A percentile compares a stretch with the other conserved stretches of the same genome.
Evolutionary conservation across 1,140 invertebrate species (phyloP).

Genomic region (Rhysida immarginata): DNA sequence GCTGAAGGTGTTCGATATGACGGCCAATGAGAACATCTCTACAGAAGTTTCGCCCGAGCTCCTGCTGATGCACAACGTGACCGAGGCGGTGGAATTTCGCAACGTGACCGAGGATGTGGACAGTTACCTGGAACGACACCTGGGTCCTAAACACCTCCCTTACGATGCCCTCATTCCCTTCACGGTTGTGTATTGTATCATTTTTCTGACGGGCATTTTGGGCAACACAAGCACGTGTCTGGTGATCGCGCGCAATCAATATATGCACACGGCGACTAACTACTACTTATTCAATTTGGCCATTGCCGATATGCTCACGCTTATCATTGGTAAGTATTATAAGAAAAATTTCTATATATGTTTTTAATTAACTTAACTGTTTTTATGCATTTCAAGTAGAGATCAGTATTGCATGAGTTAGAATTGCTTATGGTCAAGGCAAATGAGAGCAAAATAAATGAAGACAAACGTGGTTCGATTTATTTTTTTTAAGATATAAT

Average conservation of each 20-base stretch:
- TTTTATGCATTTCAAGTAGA: no score
- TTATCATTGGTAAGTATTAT: constrained; percentile 28
- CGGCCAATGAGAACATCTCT: no score
- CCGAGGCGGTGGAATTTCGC: not conserved
- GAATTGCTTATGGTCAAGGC: no score
- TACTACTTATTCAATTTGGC: constrained; percentile 42
- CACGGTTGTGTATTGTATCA: constrained; percentile 56
- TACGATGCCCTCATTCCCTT: constrained; percentile 23
- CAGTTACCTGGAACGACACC: constrained; percentile 18
- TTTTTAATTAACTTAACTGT: no score
- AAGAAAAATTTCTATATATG: not conserved
- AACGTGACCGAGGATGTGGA: constrained; percentile 12
- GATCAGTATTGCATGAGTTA: no score
- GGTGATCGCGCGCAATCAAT: constrained; percentile 76
- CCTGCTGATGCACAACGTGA: not conserved
- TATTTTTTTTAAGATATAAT: no score
- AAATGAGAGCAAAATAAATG: no score
- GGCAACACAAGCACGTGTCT: constrained; percentile 87
- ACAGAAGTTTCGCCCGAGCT: not conserved
- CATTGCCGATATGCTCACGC: constrained; percentile 28
- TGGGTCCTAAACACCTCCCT: constrained; percentile 26
- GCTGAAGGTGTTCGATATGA: no score
- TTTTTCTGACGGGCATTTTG: constrained; percentile 68
- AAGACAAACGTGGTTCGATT: no score
- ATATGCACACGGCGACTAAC: constrained; percentile 77